Evolutionary conservation across 2,113 vertebrate species (phyloP).

Genomic region (Mustelus asterias): DNA sequence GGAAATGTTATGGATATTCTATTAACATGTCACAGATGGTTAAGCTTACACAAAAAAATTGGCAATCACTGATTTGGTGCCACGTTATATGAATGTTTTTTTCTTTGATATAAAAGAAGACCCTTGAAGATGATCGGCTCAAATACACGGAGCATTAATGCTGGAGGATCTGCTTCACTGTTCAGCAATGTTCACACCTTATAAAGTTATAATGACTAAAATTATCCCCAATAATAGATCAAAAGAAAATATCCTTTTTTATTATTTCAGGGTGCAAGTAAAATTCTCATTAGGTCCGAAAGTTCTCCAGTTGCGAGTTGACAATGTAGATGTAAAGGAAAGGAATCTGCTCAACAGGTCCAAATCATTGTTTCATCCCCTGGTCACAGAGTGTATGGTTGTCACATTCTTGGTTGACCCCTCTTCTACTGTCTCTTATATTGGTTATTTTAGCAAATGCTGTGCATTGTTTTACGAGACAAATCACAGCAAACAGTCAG

Average conservation of each 20-base stretch:
- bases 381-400: neutral
- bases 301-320: neutral
- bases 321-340: neutral
- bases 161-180: neutral
- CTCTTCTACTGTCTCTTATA: neutral
- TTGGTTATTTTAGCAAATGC: neutral
- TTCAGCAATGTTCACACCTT: neutral
- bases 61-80: neutral
- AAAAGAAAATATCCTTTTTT: neutral
- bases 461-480: neutral
- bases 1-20: neutral
- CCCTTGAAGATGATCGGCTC: neutral
- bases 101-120: neutral
- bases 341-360: neutral
- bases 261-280: neutral
- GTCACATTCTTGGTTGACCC: neutral
- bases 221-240: neutral
- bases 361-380: neutral
- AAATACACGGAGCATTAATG: neutral
- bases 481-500: neutral
- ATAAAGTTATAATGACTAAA: neutral
- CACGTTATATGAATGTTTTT: neutral
- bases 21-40: neutral
- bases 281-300: neutral
- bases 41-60: neutral